These are phyloP conservation scores for Hyperoplus lanceolatus DNA, from an alignment of 2,797 vertebrate genomes.

Conservation along the genomic window DNA sequence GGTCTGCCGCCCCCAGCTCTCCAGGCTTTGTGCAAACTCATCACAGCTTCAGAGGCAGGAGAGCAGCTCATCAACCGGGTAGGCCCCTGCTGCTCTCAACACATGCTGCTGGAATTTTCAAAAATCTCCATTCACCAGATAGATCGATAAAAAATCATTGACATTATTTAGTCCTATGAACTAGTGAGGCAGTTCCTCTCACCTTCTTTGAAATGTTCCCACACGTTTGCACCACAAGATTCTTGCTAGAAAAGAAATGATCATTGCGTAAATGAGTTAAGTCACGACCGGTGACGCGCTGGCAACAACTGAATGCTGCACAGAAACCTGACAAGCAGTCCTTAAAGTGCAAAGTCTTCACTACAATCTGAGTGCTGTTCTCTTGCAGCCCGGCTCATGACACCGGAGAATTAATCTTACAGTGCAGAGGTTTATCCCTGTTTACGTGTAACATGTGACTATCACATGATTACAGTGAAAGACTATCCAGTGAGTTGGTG, in stretches of 20 bases:
- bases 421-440: conserved; percentile 56
- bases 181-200: background rate
- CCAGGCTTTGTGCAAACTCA: conserved; percentile 98
- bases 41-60: conserved; percentile 96
- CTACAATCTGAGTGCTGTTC: conserved; percentile 55
- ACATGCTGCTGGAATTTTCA: conserved; percentile 38
- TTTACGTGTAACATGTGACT: conserved; percentile 54
- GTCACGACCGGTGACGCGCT: conserved; percentile 16
- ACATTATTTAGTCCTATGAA: conserved; percentile 7
- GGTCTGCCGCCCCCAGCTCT: conserved; percentile 96
- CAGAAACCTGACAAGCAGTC: conserved; percentile 26
- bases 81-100: conserved; percentile 74
- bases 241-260: conserved; percentile 21
- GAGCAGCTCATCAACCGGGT: conserved; percentile 99
- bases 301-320: conserved; percentile 24
- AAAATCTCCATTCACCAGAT: conserved; percentile 17
- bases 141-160: conserved; percentile 19
- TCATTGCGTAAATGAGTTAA: conserved; percentile 37
- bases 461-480: conserved; percentile 52
- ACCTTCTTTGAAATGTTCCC: conserved; percentile 25
- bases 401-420: conserved; percentile 49
- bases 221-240: conserved; percentile 5
- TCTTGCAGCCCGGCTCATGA: conserved; percentile 47
- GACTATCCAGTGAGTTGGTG: conserved; percentile 4
- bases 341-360: conserved; percentile 44